Evolutionary conservation across 2,888 invertebrate genomes (phyloP).

Genomic region (Eupithecia exiguata): DNA sequence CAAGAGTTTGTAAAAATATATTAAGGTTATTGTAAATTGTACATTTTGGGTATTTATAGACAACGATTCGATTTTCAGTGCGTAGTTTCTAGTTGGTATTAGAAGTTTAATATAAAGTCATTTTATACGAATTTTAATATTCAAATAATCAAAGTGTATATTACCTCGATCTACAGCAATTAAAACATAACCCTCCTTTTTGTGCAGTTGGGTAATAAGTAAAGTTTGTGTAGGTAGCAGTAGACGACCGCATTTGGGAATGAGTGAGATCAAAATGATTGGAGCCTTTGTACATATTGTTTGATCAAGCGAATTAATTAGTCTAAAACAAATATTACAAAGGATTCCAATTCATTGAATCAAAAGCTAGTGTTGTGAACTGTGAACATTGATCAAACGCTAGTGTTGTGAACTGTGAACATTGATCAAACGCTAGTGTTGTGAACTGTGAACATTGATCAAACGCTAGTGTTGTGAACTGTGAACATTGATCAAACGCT

Average conservation of each 20-base stretch:
- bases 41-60: slow-evolving; percentile 62
- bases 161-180: slow-evolving; percentile 52
- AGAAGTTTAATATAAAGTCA: slow-evolving; percentile 25
- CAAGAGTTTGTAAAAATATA: slow-evolving; percentile 44
- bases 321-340: slow-evolving; percentile 5
- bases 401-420: not conserved
- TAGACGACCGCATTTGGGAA: slow-evolving; percentile 9
- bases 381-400: slow-evolving; percentile 11
- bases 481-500: not conserved
- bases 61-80: slow-evolving; percentile 64
- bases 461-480: not conserved
- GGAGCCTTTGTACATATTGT: slow-evolving; percentile 14
- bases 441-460: not conserved
- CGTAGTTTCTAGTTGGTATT: slow-evolving; percentile 37
- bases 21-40: slow-evolving; percentile 57
- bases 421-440: not conserved
- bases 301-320: slow-evolving; percentile 15
- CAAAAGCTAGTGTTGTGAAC: not conserved
- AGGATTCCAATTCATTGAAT: not conserved
- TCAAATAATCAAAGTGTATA: slow-evolving; percentile 29
- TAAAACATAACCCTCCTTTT: slow-evolving; percentile 32
- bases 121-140: slow-evolving; percentile 43
- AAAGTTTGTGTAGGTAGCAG: slow-evolving; percentile 46
- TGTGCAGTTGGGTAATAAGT: slow-evolving; percentile 42
- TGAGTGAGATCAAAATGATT: slow-evolving; percentile 18